These are phyloP conservation scores for Palythoa heliodiscus DNA, from an alignment of 92 coral and sea anemone genomes.

Conservation along the genomic window DNA sequence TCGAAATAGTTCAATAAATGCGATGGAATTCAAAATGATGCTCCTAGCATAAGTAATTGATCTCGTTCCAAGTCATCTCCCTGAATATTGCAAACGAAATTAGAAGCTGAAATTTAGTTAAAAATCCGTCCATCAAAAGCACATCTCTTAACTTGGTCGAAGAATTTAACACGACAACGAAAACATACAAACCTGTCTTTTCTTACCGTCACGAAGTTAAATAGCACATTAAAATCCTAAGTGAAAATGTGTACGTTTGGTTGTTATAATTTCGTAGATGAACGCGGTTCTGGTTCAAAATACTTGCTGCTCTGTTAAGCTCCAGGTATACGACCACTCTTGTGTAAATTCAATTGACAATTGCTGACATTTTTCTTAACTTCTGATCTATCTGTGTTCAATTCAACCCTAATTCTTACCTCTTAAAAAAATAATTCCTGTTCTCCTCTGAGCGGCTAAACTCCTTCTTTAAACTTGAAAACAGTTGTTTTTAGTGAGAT, in stretches of 20 bases:
- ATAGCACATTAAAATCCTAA: conserved; percentile 31
- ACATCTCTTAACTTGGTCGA: not conserved
- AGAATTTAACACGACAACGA: not conserved
- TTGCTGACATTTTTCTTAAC: not conserved
- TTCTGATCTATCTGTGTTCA: not conserved
- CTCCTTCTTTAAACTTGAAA: not conserved
- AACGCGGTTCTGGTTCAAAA: not conserved
- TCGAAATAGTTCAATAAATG: not conserved
- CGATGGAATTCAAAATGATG: not conserved
- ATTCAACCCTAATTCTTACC: conserved; percentile 24
- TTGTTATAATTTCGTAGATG: not conserved
- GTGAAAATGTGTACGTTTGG: not conserved
- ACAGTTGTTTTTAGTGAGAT: not conserved
- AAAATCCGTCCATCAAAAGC: not conserved
- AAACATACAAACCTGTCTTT: not conserved
- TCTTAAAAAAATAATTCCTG: not conserved
- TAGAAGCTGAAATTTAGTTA: too few relatives aligned
- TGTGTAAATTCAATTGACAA: not conserved
- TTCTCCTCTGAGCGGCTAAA: not conserved
- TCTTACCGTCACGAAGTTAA: conserved; percentile 26
- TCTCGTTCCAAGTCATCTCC: not conserved
- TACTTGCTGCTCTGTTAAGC: not conserved
- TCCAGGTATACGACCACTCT: not conserved
- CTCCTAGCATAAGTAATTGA: not conserved
- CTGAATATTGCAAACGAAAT: not conserved